Conservation (phyloP, 2,888 invertebrate species). For the Apamea crenata region DNA sequence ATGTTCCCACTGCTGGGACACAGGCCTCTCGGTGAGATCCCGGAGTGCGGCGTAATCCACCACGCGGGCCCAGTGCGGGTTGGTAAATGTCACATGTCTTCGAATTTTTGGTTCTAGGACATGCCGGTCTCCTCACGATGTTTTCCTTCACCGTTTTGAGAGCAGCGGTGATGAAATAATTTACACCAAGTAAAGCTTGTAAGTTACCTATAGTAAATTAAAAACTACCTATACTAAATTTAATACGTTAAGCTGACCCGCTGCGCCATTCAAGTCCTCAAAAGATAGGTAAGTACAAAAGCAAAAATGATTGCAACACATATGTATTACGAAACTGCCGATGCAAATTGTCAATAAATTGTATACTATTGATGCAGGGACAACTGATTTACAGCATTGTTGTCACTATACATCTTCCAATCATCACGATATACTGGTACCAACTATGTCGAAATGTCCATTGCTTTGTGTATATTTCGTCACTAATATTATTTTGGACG, state of each 20-base stretch:
- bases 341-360: constrained; percentile 51
- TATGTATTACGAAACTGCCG: constrained; percentile 17
- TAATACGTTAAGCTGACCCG: not conserved
- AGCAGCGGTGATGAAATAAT: too few species aligned
- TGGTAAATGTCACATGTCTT: too few species aligned
- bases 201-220: not conserved
- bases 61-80: too few species aligned
- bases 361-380: constrained; percentile 21
- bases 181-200: too few species aligned
- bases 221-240: too few species aligned
- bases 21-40: too few species aligned
- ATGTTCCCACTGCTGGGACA: too few species aligned
- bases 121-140: too few species aligned
- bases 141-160: too few species aligned
- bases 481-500: not conserved
- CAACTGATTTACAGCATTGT: constrained; percentile 34
- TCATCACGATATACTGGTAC: constrained; percentile 18
- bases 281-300: not conserved
- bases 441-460: constrained; percentile 35
- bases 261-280: not conserved
- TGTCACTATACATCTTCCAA: constrained; percentile 25
- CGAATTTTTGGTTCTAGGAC: too few species aligned
- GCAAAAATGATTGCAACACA: not conserved
- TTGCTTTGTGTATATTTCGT: not conserved
- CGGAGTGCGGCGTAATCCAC: too few species aligned